Evolutionary conservation across 2,888 invertebrate genomes (phyloP), one percentile per base, ranked within the genome.

Genomic region (Ophion obscuratus): DNA sequence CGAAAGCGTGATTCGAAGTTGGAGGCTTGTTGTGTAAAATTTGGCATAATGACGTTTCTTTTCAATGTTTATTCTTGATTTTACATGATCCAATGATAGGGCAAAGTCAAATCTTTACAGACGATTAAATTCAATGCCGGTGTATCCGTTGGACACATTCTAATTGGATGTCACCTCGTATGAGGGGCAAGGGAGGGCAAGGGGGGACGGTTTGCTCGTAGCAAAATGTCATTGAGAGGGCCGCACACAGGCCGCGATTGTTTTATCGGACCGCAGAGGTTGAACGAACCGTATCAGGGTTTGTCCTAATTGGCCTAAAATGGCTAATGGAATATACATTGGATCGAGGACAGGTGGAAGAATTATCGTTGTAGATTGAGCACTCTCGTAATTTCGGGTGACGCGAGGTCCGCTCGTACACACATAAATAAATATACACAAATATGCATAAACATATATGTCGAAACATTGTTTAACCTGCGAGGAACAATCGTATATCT

Each of bases 291-390:
- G 81, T 84, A 80, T 82, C 87, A 84, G 83, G 84, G 86, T 88
- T 88, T 86, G 85, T 71, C 40, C 85, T 87, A 87, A 89, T 87
- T 87, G 82, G 88, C 83, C 90, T 90, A 90, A 81, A 81, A 90
- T 89, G 77, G 57, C 44, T 80, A 73, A 83, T 83, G 85, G 71
- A 85, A 85, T 85, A 76, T 85, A 83, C 57, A 71, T 71, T 67
- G 76, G 61, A 57, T 9, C 27, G 75, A 79, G 53, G 11, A 74
- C 71, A 27, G 64, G 53, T 59, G 73, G 76, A 83, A 83, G 79
- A 79, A 73, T 62, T 66, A 80, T 75, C 75, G 66, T 27, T 40
- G 47, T 36, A 10, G 68, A 71, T 27, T 71, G n/a, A 57, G 17
- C 31, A 44, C 27, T 47, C 62, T 40, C 71, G 76, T 77, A 73